phyloP scores from a whole-genome alignment of 2,113 vertebrate species.

The Oreochromis niloticus region DNA sequence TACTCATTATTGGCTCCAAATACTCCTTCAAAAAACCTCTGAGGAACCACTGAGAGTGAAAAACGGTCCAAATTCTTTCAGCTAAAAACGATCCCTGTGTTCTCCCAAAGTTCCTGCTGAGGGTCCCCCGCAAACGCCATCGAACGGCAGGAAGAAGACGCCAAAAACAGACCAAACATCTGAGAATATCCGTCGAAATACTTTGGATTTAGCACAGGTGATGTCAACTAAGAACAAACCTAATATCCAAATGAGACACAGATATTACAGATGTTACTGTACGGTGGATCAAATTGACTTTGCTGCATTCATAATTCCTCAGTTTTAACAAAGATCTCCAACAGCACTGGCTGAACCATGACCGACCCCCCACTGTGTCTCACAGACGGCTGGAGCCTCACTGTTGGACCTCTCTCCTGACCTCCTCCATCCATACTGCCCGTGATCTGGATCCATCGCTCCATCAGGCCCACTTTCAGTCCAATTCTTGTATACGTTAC shows the following conservation, averaged over 20 bases:
- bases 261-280: not conserved
- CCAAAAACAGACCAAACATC: not conserved
- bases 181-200: rapidly evolving
- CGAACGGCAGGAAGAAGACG: not conserved
- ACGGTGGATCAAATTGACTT: rapidly evolving
- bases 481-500: not conserved
- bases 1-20: not conserved
- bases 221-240: not conserved
- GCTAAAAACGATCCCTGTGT: not conserved
- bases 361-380: not conserved
- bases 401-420: not conserved
- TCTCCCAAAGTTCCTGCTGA: not conserved
- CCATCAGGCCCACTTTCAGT: not conserved
- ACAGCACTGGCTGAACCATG: not conserved
- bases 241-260: not conserved
- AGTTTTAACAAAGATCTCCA: not conserved
- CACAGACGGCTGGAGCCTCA: not conserved
- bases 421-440: not conserved
- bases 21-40: not conserved
- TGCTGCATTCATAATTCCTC: not conserved
- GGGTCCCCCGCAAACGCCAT: not conserved
- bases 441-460: not conserved
- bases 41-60: not conserved
- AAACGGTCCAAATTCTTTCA: not conserved
- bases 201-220: not conserved